phyloP scores from a whole-genome alignment of 2,888 invertebrate genomes.

The Plemyria rubiginata region DNA sequence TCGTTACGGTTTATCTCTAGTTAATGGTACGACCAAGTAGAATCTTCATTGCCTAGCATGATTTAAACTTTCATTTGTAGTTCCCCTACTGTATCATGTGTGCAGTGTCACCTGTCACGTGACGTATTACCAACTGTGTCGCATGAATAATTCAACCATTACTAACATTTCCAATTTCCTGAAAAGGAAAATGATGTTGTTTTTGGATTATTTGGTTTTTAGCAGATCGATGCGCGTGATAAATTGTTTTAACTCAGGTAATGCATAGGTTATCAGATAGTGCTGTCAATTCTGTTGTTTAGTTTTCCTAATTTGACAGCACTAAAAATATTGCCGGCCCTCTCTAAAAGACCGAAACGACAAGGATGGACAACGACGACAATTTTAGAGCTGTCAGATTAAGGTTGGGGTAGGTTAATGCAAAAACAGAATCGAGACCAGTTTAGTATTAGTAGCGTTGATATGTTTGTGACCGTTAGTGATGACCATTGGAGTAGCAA shows the following conservation, averaged over 20 bases:
- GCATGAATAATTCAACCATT: conserved; percentile 64
- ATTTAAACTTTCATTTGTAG: background rate
- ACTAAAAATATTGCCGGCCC: too few relatives aligned
- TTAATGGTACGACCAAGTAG: too few relatives aligned
- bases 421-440: too few relatives aligned
- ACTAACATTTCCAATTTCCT: conserved; percentile 64
- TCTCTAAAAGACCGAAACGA: too few relatives aligned
- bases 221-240: conserved; percentile 13
- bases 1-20: too few relatives aligned
- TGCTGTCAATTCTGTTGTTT: too few relatives aligned
- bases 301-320: too few relatives aligned
- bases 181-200: conserved; percentile 49
- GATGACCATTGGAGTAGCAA: too few relatives aligned
- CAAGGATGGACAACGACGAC: too few relatives aligned
- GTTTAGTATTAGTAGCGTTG: background rate
- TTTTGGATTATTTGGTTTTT: conserved; percentile 47
- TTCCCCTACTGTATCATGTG: conserved; percentile 8
- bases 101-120: conserved; percentile 38
- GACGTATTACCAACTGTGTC: conserved; percentile 41
- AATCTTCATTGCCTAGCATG: too few relatives aligned
- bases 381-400: too few relatives aligned
- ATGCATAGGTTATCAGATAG: background rate
- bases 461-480: background rate
- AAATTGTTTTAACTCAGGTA: conserved; percentile 16
- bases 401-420: too few relatives aligned